phyloP scores from a whole-genome alignment of 2,113 vertebrate species.

The Heloderma charlesbogerti region DNA sequence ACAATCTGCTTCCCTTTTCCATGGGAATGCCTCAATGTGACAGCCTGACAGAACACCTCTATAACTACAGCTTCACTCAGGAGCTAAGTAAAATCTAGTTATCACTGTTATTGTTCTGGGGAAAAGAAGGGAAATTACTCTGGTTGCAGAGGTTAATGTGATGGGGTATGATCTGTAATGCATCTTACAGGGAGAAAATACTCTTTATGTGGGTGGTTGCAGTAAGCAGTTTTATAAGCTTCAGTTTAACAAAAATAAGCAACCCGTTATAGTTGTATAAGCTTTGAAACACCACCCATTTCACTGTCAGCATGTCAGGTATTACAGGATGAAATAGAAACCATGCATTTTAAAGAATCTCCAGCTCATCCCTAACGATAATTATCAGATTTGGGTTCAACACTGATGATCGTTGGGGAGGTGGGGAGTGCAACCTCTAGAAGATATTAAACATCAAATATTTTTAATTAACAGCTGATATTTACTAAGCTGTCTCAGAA shows the following conservation, averaged over 20 bases:
- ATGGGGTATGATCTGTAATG: constrained; percentile 20
- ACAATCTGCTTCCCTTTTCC: constrained; percentile 32
- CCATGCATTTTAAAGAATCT: not conserved
- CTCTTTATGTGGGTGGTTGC: not conserved
- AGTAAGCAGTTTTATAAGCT: not conserved
- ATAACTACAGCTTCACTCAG: accelerated
- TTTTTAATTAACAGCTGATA: constrained; percentile 43
- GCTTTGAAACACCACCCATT: not conserved
- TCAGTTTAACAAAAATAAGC: constrained; percentile 3
- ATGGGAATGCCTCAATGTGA: constrained; percentile 22
- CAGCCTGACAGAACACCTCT: constrained; percentile 30
- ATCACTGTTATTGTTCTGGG: constrained; percentile 20
- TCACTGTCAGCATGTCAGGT: not conserved
- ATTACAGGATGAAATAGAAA: not conserved
- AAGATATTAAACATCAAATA: constrained; percentile 36
- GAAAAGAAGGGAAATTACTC: not conserved
- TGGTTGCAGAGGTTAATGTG: constrained; percentile 14
- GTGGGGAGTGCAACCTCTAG: not conserved
- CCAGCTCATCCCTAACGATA: not conserved
- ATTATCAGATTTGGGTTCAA: not conserved
- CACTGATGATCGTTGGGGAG: not conserved
- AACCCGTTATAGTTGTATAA: not conserved
- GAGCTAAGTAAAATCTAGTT: constrained; percentile 12
- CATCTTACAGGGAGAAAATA: not conserved
- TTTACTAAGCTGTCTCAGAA: constrained; percentile 29